Percentiles rank a stretch among this genome's conserved stretches.
phyloP scores from a whole-genome alignment of 1,140 invertebrate species.

The Tribolium madens region DNA sequence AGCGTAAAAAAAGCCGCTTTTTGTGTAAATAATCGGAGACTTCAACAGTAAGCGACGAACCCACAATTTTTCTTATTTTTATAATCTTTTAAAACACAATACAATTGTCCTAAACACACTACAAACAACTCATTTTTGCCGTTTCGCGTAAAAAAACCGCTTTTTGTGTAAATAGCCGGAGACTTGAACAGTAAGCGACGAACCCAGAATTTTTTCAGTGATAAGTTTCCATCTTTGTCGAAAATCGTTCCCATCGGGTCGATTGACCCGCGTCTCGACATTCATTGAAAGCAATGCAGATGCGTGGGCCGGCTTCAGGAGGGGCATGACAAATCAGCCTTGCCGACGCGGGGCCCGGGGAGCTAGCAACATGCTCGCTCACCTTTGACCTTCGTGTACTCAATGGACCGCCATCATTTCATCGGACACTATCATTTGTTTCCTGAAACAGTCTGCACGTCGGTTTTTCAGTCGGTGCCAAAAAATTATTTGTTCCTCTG shows the following conservation, averaged over 20 bases:
- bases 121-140: too few species aligned
- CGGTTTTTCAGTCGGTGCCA: background rate
- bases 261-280: conserved; percentile 44
- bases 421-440: conserved; percentile 60
- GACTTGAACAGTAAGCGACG: background rate
- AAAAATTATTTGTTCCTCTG: conserved; percentile 27
- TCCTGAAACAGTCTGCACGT: conserved; percentile 37
- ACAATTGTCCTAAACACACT: background rate
- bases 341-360: conserved; percentile 48
- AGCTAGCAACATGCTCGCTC: conserved; percentile 57
- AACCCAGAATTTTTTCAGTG: background rate
- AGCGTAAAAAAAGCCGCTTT: too few species aligned
- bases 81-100: too few species aligned
- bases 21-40: too few species aligned
- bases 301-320: conserved; percentile 56
- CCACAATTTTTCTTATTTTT: too few species aligned
- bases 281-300: conserved; percentile 50
- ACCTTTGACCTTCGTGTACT: conserved; percentile 59
- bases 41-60: too few species aligned
- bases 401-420: conserved; percentile 61
- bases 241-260: conserved; percentile 19
- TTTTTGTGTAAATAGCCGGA: background rate
- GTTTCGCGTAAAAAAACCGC: too few species aligned
- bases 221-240: background rate
- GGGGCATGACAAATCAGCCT: conserved; percentile 61